A percentile compares a stretch with the other conserved stretches of the same genome.
Conservation (phyloP, 2,797 vertebrate species). For the Aplochiton taeniatus region DNA sequence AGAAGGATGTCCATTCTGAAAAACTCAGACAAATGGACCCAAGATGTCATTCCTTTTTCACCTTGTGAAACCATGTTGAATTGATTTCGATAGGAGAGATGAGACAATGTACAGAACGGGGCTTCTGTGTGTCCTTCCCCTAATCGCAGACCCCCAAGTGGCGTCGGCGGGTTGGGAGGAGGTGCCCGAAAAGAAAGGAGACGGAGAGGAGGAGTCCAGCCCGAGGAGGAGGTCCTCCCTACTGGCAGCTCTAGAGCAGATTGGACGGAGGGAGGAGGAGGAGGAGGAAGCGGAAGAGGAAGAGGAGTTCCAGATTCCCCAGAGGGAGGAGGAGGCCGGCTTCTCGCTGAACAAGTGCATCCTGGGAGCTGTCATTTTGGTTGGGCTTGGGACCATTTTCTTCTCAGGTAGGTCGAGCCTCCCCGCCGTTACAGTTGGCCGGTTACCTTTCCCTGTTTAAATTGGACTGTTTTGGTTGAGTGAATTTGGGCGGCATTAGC, state of each 20-base stretch:
- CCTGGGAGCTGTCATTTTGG: constrained; percentile 74
- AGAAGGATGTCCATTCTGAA: too few species aligned
- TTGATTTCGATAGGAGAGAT: too few species aligned
- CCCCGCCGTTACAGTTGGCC: neutral
- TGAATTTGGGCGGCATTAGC: too few species aligned
- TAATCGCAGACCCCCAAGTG: constrained; percentile 39
- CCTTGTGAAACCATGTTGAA: too few species aligned
- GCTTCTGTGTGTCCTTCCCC: neutral
- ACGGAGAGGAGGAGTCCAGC: constrained; percentile 32
- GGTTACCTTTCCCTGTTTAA: neutral
- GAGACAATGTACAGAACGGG: too few species aligned
- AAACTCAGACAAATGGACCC: too few species aligned
- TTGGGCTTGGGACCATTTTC: constrained; percentile 78
- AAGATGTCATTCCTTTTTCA: too few species aligned
- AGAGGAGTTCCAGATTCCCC: constrained; percentile 68
- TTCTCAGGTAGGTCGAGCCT: constrained; percentile 70
- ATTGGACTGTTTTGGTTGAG: neutral
- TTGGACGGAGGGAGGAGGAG: constrained; percentile 63
- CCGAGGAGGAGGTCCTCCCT: constrained; percentile 68
- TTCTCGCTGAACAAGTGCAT: constrained; percentile 83
- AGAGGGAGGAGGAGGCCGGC: constrained; percentile 58
- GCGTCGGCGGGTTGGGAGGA: constrained; percentile 48
- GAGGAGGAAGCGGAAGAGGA: constrained; percentile 67
- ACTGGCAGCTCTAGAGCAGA: constrained; percentile 64
- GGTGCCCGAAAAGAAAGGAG: constrained; percentile 25